Conservation (phyloP, 2,888 invertebrate species). For the Temnothorax rugatulus region DNA sequence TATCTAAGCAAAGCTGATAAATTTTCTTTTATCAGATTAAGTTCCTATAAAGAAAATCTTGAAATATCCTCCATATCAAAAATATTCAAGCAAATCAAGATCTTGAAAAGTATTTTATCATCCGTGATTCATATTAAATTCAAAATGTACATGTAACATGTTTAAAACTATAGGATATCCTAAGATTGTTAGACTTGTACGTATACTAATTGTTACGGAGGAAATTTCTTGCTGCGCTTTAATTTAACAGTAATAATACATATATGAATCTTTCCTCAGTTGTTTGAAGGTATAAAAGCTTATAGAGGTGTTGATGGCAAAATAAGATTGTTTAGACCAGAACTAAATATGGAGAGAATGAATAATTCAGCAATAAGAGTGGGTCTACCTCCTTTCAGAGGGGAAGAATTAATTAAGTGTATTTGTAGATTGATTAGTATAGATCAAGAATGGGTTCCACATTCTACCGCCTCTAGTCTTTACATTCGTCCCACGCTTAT, state of each 20-base stretch:
- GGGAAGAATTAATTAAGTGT: conserved; percentile 94
- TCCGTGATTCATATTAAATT: background rate
- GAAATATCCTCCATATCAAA: conserved; percentile 9
- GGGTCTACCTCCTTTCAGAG: conserved; percentile 96
- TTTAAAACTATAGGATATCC: conserved; percentile 15
- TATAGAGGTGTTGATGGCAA: conserved; percentile 97
- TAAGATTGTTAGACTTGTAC: conserved; percentile 33
- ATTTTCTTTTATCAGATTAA: conserved; percentile 27
- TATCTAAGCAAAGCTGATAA: conserved; percentile 4
- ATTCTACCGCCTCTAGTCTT: conserved; percentile 95
- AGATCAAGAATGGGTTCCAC: conserved; percentile 99
- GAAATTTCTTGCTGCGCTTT: background rate
- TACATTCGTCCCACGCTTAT: conserved; percentile 99
- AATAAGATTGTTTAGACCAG: conserved; percentile 97
- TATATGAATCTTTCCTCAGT: conserved; percentile 87
- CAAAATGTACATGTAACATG: background rate
- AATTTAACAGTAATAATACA: conserved; percentile 23
- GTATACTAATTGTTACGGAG: conserved; percentile 7
- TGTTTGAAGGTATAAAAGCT: conserved; percentile 99
- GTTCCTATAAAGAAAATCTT: conserved; percentile 24
- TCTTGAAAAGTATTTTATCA: background rate
- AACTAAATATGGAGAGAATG: conserved; percentile 98
- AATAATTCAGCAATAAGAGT: conserved; percentile 93
- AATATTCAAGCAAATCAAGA: background rate
- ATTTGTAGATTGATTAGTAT: conserved; percentile 94